phyloP scores from a whole-genome alignment of 2,797 vertebrate species.

The Mycteria americana region DNA sequence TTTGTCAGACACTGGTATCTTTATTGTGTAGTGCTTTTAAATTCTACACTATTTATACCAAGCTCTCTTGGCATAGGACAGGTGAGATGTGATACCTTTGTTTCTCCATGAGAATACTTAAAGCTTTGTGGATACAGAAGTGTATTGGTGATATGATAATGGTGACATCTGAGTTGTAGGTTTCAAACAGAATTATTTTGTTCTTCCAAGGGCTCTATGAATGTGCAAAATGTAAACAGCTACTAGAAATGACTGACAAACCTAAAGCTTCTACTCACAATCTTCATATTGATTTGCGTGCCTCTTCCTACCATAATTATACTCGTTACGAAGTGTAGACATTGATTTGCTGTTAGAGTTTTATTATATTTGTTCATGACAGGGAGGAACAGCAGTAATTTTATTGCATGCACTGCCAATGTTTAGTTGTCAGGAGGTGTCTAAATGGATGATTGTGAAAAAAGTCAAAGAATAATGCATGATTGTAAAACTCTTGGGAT shows the following conservation, averaged over 20 bases:
- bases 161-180: not conserved
- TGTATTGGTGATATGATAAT: not conserved
- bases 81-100: constrained; percentile 48
- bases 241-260: not conserved
- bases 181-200: constrained; percentile 1
- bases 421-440: not conserved
- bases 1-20: constrained; percentile 68
- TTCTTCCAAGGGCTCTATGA: not conserved
- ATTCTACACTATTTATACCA: constrained; percentile 67
- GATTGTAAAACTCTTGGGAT: not conserved
- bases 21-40: constrained; percentile 68
- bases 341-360: not conserved
- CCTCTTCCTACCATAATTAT: not conserved
- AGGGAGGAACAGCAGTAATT: not conserved
- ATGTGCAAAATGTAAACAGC: not conserved
- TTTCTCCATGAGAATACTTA: constrained; percentile 1
- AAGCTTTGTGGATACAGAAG: not conserved
- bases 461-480: not conserved
- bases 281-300: not conserved
- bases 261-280: not conserved
- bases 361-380: not conserved
- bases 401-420: not conserved
- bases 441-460: not conserved
- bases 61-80: constrained; percentile 37
- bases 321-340: not conserved